Conservation (phyloP, 92 coral and sea anemone genomes). For the Zoanthus gigantus region DNA sequence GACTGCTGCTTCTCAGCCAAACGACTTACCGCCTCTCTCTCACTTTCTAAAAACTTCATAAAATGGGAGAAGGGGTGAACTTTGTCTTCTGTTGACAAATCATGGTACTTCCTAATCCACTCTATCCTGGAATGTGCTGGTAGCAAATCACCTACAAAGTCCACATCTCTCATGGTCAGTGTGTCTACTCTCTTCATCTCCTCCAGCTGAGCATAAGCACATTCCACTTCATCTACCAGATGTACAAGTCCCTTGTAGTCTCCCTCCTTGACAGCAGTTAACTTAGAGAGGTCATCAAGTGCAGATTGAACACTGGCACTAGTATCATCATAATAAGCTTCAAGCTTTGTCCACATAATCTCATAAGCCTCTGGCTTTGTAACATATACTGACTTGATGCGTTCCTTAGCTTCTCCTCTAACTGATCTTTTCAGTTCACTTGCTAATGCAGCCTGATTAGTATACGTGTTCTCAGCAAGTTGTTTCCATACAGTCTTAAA, state of each 20-base stretch:
- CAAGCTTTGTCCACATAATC: no score
- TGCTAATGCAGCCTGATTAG: neutral
- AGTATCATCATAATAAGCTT: no score
- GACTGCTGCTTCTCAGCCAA: conserved; percentile 67
- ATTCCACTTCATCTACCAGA: no score
- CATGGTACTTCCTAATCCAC: conserved; percentile 69
- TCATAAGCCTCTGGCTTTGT: no score
- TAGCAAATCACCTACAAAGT: conserved; percentile 49
- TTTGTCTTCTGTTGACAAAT: conserved; percentile 64
- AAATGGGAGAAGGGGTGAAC: conserved; percentile 64
- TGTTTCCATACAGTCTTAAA: conserved; percentile 70
- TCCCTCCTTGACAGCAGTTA: no score
- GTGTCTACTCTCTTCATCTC: conserved; percentile 51
- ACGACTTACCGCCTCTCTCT: conserved; percentile 66
- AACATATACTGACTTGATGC: no score
- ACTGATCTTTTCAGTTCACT: no score
- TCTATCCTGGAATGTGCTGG: conserved; percentile 65
- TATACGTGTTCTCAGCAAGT: conserved; percentile 59
- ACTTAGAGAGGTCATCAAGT: no score
- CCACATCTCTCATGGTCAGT: conserved; percentile 71
- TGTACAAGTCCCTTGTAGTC: no score
- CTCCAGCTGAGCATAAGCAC: neutral
- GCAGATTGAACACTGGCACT: no score
- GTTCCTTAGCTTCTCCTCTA: no score
- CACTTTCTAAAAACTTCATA: conserved; percentile 73